These are phyloP conservation scores for Podiceps cristatus DNA, from an alignment of 2,113 vertebrate genomes.

Conservation along the genomic window DNA sequence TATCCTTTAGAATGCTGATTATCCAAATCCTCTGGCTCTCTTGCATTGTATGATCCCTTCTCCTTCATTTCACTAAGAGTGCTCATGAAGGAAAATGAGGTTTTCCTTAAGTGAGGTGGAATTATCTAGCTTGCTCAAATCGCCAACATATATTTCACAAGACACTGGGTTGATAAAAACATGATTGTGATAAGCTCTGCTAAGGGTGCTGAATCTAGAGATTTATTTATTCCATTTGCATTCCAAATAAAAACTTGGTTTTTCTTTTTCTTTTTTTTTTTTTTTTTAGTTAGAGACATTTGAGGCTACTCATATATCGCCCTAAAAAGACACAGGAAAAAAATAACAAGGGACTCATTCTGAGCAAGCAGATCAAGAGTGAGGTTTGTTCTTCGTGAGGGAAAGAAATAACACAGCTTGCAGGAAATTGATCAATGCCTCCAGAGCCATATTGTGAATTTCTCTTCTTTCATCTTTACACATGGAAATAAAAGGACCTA, in stretches of 20 bases:
- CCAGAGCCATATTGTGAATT: not conserved
- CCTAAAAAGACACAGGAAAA: not conserved
- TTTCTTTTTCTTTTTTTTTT: too few species aligned
- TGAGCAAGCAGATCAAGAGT: not conserved
- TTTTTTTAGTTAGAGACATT: not conserved
- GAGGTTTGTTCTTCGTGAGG: not conserved
- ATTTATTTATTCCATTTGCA: not conserved
- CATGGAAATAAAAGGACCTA: not conserved
- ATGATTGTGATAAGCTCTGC: not conserved
- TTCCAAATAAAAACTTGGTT: not conserved
- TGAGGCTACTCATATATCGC: not conserved
- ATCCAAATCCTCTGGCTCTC: conserved; percentile 9
- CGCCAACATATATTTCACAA: not conserved
- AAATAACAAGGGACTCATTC: not conserved
- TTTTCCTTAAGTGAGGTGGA: conserved; percentile 7
- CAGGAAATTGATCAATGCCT: not conserved
- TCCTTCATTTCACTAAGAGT: conserved; percentile 21
- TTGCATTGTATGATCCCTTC: not conserved
- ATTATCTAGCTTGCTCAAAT: conserved; percentile 21
- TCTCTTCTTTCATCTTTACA: not conserved
- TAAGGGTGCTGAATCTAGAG: not conserved
- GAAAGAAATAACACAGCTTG: not conserved
- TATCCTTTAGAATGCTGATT: conserved; percentile 25
- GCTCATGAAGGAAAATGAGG: not conserved
- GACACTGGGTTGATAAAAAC: not conserved